Evolutionary conservation across 1,140 invertebrate species (phyloP).

Genomic region (Gerris buenoi): DNA sequence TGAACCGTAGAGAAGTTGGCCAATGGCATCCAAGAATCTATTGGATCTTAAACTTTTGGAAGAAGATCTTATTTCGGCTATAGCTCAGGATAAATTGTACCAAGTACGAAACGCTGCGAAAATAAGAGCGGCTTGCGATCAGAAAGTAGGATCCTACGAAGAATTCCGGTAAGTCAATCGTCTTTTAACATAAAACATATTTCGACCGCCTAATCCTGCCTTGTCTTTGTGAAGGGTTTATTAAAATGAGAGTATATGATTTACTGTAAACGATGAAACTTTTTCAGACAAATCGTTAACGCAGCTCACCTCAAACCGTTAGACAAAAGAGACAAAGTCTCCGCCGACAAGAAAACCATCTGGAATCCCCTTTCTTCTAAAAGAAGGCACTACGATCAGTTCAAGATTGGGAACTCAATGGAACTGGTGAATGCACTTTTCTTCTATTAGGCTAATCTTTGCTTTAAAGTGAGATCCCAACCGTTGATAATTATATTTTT

Average conservation of each 20-base stretch:
- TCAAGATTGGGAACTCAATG: conserved; percentile 3
- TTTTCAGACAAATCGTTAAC: conserved; percentile 7
- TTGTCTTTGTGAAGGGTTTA: neutral
- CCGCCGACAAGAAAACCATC: conserved; percentile 2
- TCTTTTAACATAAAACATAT: neutral
- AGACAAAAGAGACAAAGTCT: conserved; percentile 7
- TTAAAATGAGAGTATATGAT: neutral
- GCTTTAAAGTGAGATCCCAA: too few relatives aligned
- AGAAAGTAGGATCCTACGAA: conserved; percentile 9
- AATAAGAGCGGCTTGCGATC: conserved; percentile 9
- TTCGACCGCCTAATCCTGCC: neutral
- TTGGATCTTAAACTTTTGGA: conserved; percentile 11
- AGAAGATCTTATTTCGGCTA: conserved; percentile 7
- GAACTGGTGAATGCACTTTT: conserved; percentile 4
- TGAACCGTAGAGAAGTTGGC: neutral
- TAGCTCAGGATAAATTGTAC: conserved; percentile 9
- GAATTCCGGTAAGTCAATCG: conserved; percentile 12
- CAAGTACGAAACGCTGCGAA: conserved; percentile 9
- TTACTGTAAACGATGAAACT: neutral
- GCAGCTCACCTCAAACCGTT: conserved; percentile 12
- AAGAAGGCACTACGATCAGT: neutral
- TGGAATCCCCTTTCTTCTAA: conserved; percentile 10
- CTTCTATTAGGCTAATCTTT: too few relatives aligned
- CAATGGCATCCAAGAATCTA: neutral
- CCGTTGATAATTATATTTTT: too few relatives aligned